Evolutionary conservation across 92 coral and sea anemone species (phyloP), one percentile per base, ranked within the genome.

Genomic region (Pocillopora grandis): DNA sequence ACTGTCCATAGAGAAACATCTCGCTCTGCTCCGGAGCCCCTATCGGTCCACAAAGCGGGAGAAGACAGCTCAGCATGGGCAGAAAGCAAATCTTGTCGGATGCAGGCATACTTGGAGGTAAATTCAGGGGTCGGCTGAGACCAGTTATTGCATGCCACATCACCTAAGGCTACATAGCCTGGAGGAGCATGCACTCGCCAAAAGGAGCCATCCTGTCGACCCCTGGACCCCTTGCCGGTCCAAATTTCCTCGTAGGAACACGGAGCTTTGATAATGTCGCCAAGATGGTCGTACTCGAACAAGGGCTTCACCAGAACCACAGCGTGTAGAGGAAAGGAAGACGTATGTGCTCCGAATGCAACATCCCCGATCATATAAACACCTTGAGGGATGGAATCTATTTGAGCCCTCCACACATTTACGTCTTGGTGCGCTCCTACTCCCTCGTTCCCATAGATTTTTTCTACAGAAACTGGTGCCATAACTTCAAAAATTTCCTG

Each of bases 21-120:
- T 66, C 11, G 2, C 6, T 16, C 1, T 31, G 79, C 86, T 17
- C 79, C 71, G 1, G 86, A 82, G 12, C 78, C 86, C 27, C 31
- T 12, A 27, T 76, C 79, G 1, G 67, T 76, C 79, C 79, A 76
- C 17, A 76, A 1, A 12, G 79, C 55, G 27, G 49, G 11, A 3
- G 71, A 36, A 59, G 58, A 65, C 7, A 23, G 35, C 75, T 33
- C 19, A 11, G 2, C 0, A 35, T 65, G 49, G 42, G 61, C 37
- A 58, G 18, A 12, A 4, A 76, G 52, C 35, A 76, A 61, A n/a
- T 76, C 67, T 56, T 27, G 20, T 68, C 36, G 10, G 35, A 82
- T 82, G 79, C 86, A 82, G 57, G 86, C 86, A 58, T 71, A 82
- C 13, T 82, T 71, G 2, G 31, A 36, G 2, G 69, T 70, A 68